These are phyloP conservation scores for Quadriops clusia DNA, from an alignment of 2,888 invertebrate species.

Conservation along the genomic window DNA sequence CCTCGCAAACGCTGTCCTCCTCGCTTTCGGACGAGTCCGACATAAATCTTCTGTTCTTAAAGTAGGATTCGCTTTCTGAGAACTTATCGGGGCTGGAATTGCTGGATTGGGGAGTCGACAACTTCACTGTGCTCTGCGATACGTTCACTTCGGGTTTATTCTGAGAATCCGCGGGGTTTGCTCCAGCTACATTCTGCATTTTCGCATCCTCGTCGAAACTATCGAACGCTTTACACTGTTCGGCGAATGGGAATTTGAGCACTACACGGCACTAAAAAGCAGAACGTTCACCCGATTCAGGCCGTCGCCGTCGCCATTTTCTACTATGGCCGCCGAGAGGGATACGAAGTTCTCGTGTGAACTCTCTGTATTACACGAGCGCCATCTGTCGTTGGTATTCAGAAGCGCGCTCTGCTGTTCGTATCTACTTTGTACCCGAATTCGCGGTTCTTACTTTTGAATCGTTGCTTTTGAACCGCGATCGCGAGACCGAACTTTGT, in stretches of 20 bases:
- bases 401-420: too few species aligned
- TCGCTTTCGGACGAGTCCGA: slow-evolving; percentile 92
- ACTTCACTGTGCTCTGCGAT: slow-evolving; percentile 46
- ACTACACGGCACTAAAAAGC: slow-evolving; percentile 33
- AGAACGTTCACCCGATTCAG: slow-evolving; percentile 55
- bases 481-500: too few species aligned
- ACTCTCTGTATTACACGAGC: too few species aligned
- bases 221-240: too few species aligned
- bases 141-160: slow-evolving; percentile 70
- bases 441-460: too few species aligned
- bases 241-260: too few species aligned
- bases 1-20: slow-evolving; percentile 93
- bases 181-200: slow-evolving; percentile 87
- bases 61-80: slow-evolving; percentile 80
- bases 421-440: too few species aligned
- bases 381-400: too few species aligned
- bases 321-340: slow-evolving; percentile 52
- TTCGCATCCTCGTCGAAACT: slow-evolving; percentile 56
- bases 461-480: too few species aligned
- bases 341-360: slow-evolving; percentile 14
- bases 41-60: slow-evolving; percentile 79
- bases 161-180: slow-evolving; percentile 62
- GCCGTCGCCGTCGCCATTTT: slow-evolving; percentile 54
- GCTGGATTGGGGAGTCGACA: slow-evolving; percentile 70
- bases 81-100: slow-evolving; percentile 72